These are phyloP conservation scores for Panthera leo DNA, from an alignment of 2,113 vertebrate species.

Conservation along the genomic window DNA sequence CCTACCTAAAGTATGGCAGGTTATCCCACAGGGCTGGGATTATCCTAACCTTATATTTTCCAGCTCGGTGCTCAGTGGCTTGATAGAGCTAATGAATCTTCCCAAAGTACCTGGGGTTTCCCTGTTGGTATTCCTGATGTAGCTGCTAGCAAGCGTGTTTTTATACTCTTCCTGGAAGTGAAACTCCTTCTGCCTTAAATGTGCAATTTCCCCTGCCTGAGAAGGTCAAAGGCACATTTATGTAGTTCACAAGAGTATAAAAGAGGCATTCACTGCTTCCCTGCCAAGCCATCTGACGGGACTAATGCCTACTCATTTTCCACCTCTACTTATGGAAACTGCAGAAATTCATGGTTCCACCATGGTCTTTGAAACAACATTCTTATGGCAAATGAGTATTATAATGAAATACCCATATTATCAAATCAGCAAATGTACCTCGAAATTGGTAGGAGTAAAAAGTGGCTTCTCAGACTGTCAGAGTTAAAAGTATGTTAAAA, in stretches of 20 bases:
- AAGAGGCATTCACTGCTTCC: constrained; percentile 60
- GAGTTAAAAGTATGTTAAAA: constrained; percentile 53
- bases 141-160: constrained; percentile 43
- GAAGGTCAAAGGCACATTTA: constrained; percentile 72
- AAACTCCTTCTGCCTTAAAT: constrained; percentile 65
- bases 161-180: constrained; percentile 61
- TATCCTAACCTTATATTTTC: constrained; percentile 11
- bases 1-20: not conserved
- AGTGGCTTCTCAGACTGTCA: constrained; percentile 46
- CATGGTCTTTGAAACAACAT: constrained; percentile 21
- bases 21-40: not conserved
- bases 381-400: constrained; percentile 42
- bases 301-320: constrained; percentile 61
- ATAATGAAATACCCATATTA: constrained; percentile 43
- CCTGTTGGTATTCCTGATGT: constrained; percentile 6
- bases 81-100: constrained; percentile 59
- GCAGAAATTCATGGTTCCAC: constrained; percentile 53
- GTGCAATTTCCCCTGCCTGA: constrained; percentile 58
- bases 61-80: not conserved
- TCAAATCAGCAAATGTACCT: constrained; percentile 56
- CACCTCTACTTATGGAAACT: not conserved
- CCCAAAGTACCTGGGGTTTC: constrained; percentile 21
- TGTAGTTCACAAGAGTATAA: constrained; percentile 55
- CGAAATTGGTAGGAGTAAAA: constrained; percentile 62
- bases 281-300: constrained; percentile 47